Evolutionary conservation across 2,888 invertebrate species (phyloP), one percentile per base, ranked within the genome.

Genomic region (Rotaria magnacalcarata): DNA sequence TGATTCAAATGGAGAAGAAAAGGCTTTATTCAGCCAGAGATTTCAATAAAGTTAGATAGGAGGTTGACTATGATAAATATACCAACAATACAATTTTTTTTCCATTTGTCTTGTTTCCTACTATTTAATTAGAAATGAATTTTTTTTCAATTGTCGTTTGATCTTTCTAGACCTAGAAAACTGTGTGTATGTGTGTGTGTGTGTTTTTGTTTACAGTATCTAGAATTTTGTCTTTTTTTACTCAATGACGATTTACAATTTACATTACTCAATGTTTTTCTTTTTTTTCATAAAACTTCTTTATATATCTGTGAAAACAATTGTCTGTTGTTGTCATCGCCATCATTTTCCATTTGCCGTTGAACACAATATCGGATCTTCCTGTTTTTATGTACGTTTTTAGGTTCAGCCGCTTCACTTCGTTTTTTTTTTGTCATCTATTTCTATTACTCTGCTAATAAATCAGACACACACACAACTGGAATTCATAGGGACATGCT

Each of bases 1-100:
- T 24, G 85, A 84, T 60, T 85, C 52, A 21, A 86, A 80, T 75
- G 86, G 86, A 14, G 86, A 86, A 80, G 86, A 86, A 84, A 85
- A 85, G 80, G 86, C 86, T 52, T n/a, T 85, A 7, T 86, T 85
- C 34, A 80, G 58, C 34, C 86, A 86, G 41, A 80, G 47, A 47
- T 80, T 80, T 2, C 80, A 80, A 80, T 80, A 80, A 80, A 80
- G 16, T 67, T 16, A 16, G 19, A 67, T 41, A 67, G 14, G 34
- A 67, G 34, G 16, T 67, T 34, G 67, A 67, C 34, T 14, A 67
- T 34, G 19, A 67, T 67, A 5, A 67, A 67, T 3, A 67, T 19
- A 67, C 34, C 34, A 67, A 34, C 34, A 34, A 34, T 14, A 14
- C 67, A 67, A 24, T 27, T 41, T 67, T 67, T 41, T 16, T 34